Evolutionary conservation across 2,113 vertebrate species (phyloP).

Genomic region (Eonycteris spelaea): DNA sequence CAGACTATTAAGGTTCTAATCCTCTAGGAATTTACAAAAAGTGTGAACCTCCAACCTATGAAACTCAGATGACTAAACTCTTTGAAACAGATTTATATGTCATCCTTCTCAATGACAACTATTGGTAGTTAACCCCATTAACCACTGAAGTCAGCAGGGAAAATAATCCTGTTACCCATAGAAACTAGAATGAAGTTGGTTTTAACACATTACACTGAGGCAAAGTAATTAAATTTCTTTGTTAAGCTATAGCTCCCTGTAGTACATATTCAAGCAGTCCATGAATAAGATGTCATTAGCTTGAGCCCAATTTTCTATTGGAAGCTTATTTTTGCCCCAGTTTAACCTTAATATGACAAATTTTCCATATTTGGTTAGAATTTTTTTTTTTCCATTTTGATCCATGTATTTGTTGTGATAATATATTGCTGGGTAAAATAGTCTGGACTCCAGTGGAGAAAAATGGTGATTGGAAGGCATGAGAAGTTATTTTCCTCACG

Average conservation of each 20-base stretch:
- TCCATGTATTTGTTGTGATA: background rate
- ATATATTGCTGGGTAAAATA: background rate
- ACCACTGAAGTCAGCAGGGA: background rate
- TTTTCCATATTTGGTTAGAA: background rate
- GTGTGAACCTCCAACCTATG: background rate
- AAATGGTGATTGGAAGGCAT: background rate
- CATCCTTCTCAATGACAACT: background rate
- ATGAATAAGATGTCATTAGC: background rate
- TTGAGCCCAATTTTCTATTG: background rate
- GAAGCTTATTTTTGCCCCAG: background rate
- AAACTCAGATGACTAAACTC: background rate
- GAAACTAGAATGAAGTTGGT: background rate
- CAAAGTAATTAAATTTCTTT: constrained; percentile 16
- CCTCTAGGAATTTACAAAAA: background rate
- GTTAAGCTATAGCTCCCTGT: background rate
- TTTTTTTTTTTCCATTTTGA: background rate
- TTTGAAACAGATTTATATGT: constrained; percentile 18
- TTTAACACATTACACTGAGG: background rate
- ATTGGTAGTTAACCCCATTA: background rate
- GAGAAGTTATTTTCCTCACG: background rate
- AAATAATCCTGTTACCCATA: background rate
- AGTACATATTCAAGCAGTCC: background rate
- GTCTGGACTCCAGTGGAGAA: background rate
- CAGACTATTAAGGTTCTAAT: background rate
- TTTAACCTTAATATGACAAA: background rate